Percentiles rank a stretch among this genome's conserved stretches.
These are phyloP conservation scores for Resseliella maxima DNA, from an alignment of 2,888 invertebrate species.

Conservation along the genomic window DNA sequence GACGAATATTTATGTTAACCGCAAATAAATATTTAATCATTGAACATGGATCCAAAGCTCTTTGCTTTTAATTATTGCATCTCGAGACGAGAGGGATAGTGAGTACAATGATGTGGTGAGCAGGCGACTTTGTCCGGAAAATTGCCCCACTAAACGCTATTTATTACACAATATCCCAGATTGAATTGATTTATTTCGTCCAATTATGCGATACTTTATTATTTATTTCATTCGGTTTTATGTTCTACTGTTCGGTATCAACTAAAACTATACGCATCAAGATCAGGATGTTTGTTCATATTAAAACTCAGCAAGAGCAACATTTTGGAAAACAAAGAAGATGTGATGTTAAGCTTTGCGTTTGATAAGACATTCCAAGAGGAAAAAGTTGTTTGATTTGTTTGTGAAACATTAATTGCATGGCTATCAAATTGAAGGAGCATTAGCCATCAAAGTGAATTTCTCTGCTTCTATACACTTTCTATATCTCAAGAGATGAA, in stretches of 20 bases:
- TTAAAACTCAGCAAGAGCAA: too few relatives aligned
- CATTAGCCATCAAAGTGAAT: too few relatives aligned
- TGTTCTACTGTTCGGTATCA: not conserved
- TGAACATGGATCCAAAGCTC: slow-evolving; percentile 1
- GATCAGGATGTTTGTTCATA: too few relatives aligned
- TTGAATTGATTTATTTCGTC: slow-evolving; percentile 47
- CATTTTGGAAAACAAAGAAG: not conserved
- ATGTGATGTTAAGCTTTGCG: not conserved
- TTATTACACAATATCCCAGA: slow-evolving; percentile 42
- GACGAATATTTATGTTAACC: not conserved
- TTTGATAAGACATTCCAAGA: slow-evolving; percentile 17
- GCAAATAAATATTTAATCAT: slow-evolving; percentile 49
- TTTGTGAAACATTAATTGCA: not conserved
- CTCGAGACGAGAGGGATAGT: not conserved
- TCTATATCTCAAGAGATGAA: not conserved
- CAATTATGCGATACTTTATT: slow-evolving; percentile 43
- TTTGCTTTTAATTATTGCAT: slow-evolving; percentile 34
- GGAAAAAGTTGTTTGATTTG: not conserved
- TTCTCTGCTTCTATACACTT: too few relatives aligned
- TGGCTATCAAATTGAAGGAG: not conserved
- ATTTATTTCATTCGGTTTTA: not conserved
- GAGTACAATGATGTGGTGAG: not conserved
- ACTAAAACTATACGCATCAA: too few relatives aligned
- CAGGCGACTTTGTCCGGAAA: not conserved
- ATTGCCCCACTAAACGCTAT: slow-evolving; percentile 22